Base-by-base conservation (phyloP, 1,140 invertebrate genomes). In the Portunus trituberculatus region DNA sequence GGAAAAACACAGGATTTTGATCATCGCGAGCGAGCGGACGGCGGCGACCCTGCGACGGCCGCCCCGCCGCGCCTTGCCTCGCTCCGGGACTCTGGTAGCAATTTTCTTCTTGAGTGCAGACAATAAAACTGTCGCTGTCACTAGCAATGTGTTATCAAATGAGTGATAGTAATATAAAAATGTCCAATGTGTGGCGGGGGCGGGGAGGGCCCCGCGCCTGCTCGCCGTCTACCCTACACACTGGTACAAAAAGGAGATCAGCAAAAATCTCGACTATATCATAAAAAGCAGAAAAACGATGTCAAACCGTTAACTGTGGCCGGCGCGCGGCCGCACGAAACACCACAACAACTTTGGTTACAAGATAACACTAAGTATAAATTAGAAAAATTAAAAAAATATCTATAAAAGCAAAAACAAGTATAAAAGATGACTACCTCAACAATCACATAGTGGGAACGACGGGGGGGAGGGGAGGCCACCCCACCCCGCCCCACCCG, bases 301-400 rank as follows among this genome's bases (percentile, higher is more conserved):
- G 94, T 95, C 92, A 95, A 95, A 95, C 94, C 94, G 92, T 95
- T 84, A 95, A 76, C 67, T 76, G 67, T 76, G 67, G 67, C 67
- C 67, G 67, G 67, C 67, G 67, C 67, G 67, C 67, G 67, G 67
- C 67, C 67, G 67, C 67, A 76, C 94, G 92, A 95, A 95, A 95
- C 94, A 93, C 92, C 87, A 95, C 94, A 95, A 95, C 94, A 95
- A 95, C 94, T 95, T 95, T 95, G 94, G 94, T 95, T 95, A 95
- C 91, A 92, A 95, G 94, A 95, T 95, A 95, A 95, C 94, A 95
- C 94, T 95, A 95, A 95, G 91, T 95, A 95, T 95, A 95, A 95
- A 95, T 95, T 95, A 95, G 94, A 95, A 95, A 95, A 95, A 95
- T 95, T 95, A 95, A 95, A 95, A 95, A 95, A 95, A 95, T 95